Evolutionary conservation across 1,140 invertebrate species (phyloP), one percentile per base, ranked within the genome.

Genomic region (Drosophila varians): DNA sequence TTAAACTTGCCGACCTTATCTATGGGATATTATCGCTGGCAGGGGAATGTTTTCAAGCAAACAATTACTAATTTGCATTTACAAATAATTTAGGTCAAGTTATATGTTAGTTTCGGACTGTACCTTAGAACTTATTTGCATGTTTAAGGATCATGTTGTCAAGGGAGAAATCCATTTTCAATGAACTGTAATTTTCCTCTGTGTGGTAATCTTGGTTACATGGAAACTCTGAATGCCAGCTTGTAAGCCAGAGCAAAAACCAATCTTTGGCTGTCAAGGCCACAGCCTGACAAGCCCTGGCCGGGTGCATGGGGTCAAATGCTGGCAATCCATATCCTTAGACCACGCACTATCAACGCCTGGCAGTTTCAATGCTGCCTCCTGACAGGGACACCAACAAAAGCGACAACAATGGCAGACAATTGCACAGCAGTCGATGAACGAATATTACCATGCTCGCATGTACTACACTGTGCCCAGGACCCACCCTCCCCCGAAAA

Each of bases 271-370:
- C 42, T 46, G 57, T 65, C 34, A 64, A 62, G 61, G 57, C 12
- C 61, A 65, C 14, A 1, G 25, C 1, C 11, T 48, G 71, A 61
- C 56, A 49, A 34, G 28, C 58, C 23, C 8, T 38, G 40, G 47
- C 52, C 43, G 69, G 74, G 74, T 57, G 69, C 53, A 79, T 49
- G 61, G 56, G 61, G 51, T 74, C 75, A 77, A 74, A 49, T 52
- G 54, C n/a, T 19, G 47, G 31, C 51, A 52, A 56, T 61, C 55
- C 46, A 73, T 42, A 42, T 48, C 64, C 55, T 42, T 45, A 48
- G 31, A 47, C 55, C 46, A 76, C 43, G 46, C 38, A 62, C 46
- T 42, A 55, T 71, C 45, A 47, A 16, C 42, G 40, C n/a, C 12
- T 53, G 60, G 36, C 55, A 77, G 46, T 55, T n/a, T 73, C 34